Conservation (phyloP, 1,140 invertebrate species). For the Nebria ingens region DNA sequence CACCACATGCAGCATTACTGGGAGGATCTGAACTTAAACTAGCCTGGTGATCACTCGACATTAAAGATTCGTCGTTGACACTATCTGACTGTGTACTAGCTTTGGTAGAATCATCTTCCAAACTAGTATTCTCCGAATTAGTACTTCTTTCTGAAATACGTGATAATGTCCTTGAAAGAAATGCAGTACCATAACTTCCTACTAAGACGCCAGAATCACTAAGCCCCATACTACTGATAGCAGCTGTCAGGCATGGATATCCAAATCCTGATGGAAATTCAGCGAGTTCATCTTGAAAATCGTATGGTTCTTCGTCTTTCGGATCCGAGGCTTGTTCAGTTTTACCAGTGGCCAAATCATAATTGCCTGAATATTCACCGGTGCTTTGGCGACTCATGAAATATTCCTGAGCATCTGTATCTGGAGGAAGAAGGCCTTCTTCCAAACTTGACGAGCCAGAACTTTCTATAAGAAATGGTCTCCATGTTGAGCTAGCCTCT, state of each 20-base stretch:
- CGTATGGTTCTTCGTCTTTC: slow-evolving; percentile 43
- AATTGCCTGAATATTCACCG: slow-evolving; percentile 22
- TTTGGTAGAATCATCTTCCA: slow-evolving; percentile 76
- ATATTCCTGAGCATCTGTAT: slow-evolving; percentile 46
- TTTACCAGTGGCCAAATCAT: slow-evolving; percentile 42
- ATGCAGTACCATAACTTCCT: slow-evolving; percentile 54
- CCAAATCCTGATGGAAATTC: slow-evolving; percentile 61
- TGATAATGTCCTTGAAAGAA: slow-evolving; percentile 64
- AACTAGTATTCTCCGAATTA: slow-evolving; percentile 70
- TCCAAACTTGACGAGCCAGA: slow-evolving; percentile 68
- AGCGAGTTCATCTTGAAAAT: slow-evolving; percentile 59
- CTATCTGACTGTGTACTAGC: slow-evolving; percentile 65
- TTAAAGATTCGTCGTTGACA: slow-evolving; percentile 69
- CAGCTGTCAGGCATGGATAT: slow-evolving; percentile 46
- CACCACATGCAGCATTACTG: slow-evolving; percentile 48
- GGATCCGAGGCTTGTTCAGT: slow-evolving; percentile 36
- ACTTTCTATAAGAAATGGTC: slow-evolving; percentile 67
- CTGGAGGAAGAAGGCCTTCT: slow-evolving; percentile 65
- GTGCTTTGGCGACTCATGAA: slow-evolving; percentile 32
- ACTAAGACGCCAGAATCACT: slow-evolving; percentile 52
- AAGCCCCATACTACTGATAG: slow-evolving; percentile 39
- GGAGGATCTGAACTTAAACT: slow-evolving; percentile 73
- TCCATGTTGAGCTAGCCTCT: slow-evolving; percentile 66
- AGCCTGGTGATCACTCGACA: slow-evolving; percentile 73
- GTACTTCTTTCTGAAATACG: slow-evolving; percentile 79